Evolutionary conservation across 2,888 invertebrate species (phyloP).

Genomic region (Dasypolia templi): DNA sequence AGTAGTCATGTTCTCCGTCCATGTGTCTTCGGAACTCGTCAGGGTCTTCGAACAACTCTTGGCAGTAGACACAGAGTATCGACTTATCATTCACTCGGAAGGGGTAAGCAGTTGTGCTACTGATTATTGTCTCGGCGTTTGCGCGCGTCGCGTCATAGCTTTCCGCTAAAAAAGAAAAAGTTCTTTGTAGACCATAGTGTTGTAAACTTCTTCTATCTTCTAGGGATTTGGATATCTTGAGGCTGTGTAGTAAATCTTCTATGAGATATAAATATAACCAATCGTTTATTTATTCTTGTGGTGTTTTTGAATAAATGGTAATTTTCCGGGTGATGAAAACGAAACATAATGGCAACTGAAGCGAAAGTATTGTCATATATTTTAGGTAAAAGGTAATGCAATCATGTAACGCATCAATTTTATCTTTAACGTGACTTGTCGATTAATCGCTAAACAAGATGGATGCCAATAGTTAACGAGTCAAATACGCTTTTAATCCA

Average conservation of each 20-base stretch:
- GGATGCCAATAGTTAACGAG: neutral
- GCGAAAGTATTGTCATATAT: conserved; percentile 22
- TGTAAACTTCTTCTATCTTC: conserved; percentile 40
- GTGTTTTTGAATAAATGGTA: neutral
- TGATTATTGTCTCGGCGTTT: conserved; percentile 84
- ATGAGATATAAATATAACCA: neutral
- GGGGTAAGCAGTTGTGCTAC: conserved; percentile 85
- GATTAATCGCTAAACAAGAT: neutral
- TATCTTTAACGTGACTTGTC: neutral
- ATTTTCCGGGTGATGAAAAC: neutral
- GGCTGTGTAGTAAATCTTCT: conserved; percentile 28
- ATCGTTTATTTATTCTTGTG: neutral
- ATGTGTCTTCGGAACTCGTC: conserved; percentile 80
- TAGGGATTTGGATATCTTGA: conserved; percentile 33
- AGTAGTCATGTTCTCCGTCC: conserved; percentile 80
- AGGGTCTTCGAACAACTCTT: conserved; percentile 83
- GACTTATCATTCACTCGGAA: conserved; percentile 86
- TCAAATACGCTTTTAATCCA: neutral
- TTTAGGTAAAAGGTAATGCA: neutral
- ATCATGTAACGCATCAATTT: neutral
- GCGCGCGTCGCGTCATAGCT: conserved; percentile 81
- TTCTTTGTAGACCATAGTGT: conserved; percentile 63
- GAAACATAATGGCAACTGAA: conserved; percentile 13
- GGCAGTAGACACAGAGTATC: conserved; percentile 86
- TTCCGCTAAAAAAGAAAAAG: conserved; percentile 87